Percentiles rank a stretch among this genome's conserved stretches.
These are phyloP conservation scores for Perdita meconis DNA, from an alignment of 2,888 invertebrate species.

Conservation along the genomic window DNA sequence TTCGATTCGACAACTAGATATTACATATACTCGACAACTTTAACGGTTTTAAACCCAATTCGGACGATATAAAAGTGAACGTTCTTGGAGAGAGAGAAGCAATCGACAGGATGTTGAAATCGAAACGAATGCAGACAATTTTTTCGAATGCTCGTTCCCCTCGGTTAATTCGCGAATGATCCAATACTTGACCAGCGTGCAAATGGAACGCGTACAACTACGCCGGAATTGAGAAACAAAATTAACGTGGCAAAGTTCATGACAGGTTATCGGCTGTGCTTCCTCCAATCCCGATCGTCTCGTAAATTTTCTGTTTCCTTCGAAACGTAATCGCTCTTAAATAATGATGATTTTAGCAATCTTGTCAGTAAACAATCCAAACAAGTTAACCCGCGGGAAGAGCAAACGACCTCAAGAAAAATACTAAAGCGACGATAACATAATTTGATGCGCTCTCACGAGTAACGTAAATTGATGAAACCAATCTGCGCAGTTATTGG, in stretches of 20 bases:
- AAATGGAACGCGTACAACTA: slow-evolving; percentile 39
- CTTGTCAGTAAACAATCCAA: slow-evolving; percentile 17
- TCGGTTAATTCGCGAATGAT: slow-evolving; percentile 45
- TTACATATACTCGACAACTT: no score
- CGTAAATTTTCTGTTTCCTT: slow-evolving; percentile 11
- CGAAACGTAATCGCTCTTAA: slow-evolving; percentile 22
- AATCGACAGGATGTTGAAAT: neutral
- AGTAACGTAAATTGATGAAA: neutral
- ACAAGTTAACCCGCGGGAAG: neutral
- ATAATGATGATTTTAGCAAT: slow-evolving; percentile 30
- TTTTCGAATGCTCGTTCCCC: slow-evolving; percentile 29
- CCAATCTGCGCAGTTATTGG: slow-evolving; percentile 21
- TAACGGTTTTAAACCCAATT: neutral
- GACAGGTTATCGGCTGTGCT: slow-evolving; percentile 60
- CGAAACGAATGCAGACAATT: neutral
- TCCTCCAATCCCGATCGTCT: slow-evolving; percentile 21
- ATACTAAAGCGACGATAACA: neutral
- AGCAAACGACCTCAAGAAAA: slow-evolving; percentile 28
- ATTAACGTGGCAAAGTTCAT: slow-evolving; percentile 61
- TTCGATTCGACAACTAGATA: neutral
- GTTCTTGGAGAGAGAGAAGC: neutral
- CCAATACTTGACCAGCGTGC: neutral
- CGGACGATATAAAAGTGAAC: neutral
- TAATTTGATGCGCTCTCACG: neutral
- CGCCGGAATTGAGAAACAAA: slow-evolving; percentile 54